Base-by-base conservation (phyloP, 2,797 vertebrate genomes). In the Cyclopterus lumpus region DNA sequence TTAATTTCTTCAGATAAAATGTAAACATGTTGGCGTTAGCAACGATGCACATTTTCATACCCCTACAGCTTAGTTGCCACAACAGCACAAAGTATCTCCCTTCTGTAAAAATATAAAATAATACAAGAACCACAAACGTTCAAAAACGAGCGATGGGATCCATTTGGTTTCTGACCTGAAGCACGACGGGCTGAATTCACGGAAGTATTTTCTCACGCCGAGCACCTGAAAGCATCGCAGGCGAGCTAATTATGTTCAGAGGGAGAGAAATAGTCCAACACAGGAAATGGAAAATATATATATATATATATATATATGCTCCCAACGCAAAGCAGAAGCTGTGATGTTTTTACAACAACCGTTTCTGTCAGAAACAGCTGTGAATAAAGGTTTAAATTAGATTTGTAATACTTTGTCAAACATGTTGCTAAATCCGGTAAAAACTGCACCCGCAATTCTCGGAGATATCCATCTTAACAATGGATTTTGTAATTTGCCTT, bases 211-310 rank as follows among this genome's bases (percentile, higher is more conserved):
- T 49, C 63, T 77, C 61, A 69, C 42, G 75, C 11, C 15, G 32
- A 2, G 66, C 26, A 30, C 69, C 69, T 73, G 54, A 64, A 66
- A 79, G 65, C 69, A 75, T 67, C 22, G 58, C 63, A 54, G 18
- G 58, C 26, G 46, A 82, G 58, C 67, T 79, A 84, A 84, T 88
- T 88, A 88, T 87, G 73, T 78, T 75, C 66, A 20, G 68, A n/a
- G 28, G 24, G 53, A 40, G 54, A 71, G 65, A 57, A 81, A 42
- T 3, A 26, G 40, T 53, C 58, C 15, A 65, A 62, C 48, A 32
- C 0, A 46, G 63, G 18, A 54, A 67, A 72, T 15, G 57, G 66
- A 34, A 64, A 64, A 67, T 51, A 30, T n/a, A n/a, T n/a, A n/a
- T n/a, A n/a, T n/a, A n/a, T n/a, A n/a, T n/a, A n/a, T n/a, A n/a